Base-by-base conservation (phyloP, 64 coral and sea anemone species). In the Actinia tenebrosa region DNA sequence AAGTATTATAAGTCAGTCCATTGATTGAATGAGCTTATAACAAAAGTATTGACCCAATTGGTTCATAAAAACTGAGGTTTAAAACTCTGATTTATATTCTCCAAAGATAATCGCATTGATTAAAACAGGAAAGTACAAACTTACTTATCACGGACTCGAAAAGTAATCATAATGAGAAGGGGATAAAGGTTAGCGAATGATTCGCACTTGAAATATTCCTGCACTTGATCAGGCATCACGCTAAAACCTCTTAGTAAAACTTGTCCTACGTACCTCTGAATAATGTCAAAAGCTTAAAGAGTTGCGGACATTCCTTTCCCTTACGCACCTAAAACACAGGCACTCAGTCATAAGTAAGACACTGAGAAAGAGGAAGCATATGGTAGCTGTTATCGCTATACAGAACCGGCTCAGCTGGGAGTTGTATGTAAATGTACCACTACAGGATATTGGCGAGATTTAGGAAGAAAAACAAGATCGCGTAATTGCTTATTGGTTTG, bases 361-460 rank as follows among this genome's bases (percentile, higher is more conserved):
- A 26, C 69, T 16, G 23, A 75, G 69, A 75, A 25, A 75, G 10
- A 37, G 69, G 69, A 75, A 75, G 69, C 69, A 3, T 37, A 11
- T 8, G 27, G 30, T 26, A 75, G 69, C 69, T 75, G 69, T 75
- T 75, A 37, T 37, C 30, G 30, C 30, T 37, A 13, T 30, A 42
- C 26, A 75, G 20, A 4, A 75, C 69, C 30, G 30, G 30, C 30
- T 42, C 69, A 75, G 69, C 69, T 75, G 69, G 69, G 23, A 75
- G 69, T 16, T 27, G 69, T 75, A 75, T 75, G 69, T 75, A 75
- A 75, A 75, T 75, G 26, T 2, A 75, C 69, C 69, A 42, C 69
- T 8, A 75, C 69, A 75, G 69, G 69, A 75, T 75, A 75, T 75
- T 75, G 69, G 69, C 69, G 27, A 75, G 69, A 75, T 75, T 43